Conservation (phyloP, 2,797 vertebrate genomes). For the Cyprinodon diabolis region DNA sequence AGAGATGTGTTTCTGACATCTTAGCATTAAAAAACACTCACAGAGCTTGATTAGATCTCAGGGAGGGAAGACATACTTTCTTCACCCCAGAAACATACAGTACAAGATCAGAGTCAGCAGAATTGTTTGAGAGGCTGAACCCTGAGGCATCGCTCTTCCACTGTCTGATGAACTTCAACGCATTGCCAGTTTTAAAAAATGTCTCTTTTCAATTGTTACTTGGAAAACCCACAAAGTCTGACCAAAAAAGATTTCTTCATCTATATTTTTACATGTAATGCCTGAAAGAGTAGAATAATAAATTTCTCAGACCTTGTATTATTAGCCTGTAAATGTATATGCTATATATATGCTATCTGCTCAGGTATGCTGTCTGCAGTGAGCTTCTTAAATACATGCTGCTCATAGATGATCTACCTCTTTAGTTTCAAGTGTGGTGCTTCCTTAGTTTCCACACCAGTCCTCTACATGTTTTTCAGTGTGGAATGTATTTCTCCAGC, state of each 20-base stretch:
- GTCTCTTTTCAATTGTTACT: conserved; percentile 22
- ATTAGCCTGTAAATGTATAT: too few species aligned
- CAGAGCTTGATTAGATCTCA: conserved; percentile 31
- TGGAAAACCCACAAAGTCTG: conserved; percentile 36
- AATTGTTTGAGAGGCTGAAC: conserved; percentile 38
- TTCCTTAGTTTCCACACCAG: too few species aligned
- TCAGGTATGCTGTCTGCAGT: too few species aligned
- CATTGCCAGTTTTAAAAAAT: conserved; percentile 42
- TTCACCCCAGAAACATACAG: conserved; percentile 27
- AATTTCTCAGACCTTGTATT: too few species aligned
- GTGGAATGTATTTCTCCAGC: too few species aligned
- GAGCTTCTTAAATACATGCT: too few species aligned
- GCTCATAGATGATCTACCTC: too few species aligned
- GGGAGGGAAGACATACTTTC: conserved; percentile 19
- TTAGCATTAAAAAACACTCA: conserved; percentile 60
- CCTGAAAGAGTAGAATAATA: background rate
- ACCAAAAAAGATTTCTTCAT: conserved; percentile 26
- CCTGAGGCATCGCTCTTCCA: conserved; percentile 22
- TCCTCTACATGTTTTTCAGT: too few species aligned
- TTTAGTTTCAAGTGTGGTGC: too few species aligned
- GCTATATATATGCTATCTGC: too few species aligned
- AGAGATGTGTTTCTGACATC: conserved; percentile 53
- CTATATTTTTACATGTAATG: conserved; percentile 13
- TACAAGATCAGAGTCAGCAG: conserved; percentile 36
- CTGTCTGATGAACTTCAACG: conserved; percentile 33